phyloP scores from a whole-genome alignment of 2,113 vertebrate genomes.

The Neolamprologus caudopunctatus region DNA sequence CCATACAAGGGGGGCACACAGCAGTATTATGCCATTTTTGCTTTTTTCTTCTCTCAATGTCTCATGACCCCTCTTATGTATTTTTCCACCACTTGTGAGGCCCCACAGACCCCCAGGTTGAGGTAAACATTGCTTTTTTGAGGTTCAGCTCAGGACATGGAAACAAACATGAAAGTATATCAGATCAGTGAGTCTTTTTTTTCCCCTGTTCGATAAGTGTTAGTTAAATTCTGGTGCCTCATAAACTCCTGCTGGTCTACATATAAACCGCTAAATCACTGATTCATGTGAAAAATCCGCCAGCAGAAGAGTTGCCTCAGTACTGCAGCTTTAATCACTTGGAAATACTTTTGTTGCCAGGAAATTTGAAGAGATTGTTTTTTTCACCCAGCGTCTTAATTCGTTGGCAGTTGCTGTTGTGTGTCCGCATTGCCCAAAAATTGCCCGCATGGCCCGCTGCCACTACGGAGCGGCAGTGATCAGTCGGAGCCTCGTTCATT shows the following conservation, averaged over 20 bases:
- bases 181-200: background rate
- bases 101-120: background rate
- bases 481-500: conserved; percentile 25
- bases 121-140: background rate
- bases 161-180: background rate
- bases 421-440: conserved; percentile 27
- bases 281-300: conserved; percentile 12
- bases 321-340: conserved; percentile 54
- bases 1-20: background rate
- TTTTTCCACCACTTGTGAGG: background rate
- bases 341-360: conserved; percentile 65
- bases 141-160: conserved; percentile 9
- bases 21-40: background rate
- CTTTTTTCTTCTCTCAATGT: background rate
- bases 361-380: conserved; percentile 57
- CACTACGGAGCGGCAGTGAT: conserved; percentile 10
- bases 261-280: conserved; percentile 35
- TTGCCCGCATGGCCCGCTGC: conserved; percentile 5
- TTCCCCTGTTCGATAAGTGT: background rate
- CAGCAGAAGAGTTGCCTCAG: conserved; percentile 23
- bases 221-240: conserved; percentile 18
- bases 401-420: conserved; percentile 31
- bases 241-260: conserved; percentile 14
- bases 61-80: background rate
- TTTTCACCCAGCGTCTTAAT: conserved; percentile 37